A percentile compares a stretch with the other conserved stretches of the same genome.
These are phyloP conservation scores for Mya arenaria DNA, from an alignment of 1,140 invertebrate genomes.

Conservation along the genomic window DNA sequence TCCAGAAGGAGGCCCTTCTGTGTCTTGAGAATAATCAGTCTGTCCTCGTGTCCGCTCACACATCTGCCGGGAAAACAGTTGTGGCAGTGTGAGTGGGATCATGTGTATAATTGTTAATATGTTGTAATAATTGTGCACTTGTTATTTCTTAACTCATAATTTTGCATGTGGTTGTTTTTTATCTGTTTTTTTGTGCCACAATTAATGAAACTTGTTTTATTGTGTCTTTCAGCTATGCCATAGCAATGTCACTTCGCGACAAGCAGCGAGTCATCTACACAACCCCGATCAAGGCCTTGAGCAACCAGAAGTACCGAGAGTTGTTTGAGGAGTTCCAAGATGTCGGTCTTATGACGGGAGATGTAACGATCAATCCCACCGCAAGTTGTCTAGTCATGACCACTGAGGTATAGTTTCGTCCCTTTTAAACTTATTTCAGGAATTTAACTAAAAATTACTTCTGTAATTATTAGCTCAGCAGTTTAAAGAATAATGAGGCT, in stretches of 20 bases:
- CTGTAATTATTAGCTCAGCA: too few species aligned
- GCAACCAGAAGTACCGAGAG: slow-evolving; percentile 99
- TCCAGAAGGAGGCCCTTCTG: slow-evolving; percentile 98
- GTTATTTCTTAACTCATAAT: too few species aligned
- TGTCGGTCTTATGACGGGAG: slow-evolving; percentile 98
- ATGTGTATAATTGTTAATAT: not conserved
- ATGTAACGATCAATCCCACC: slow-evolving; percentile 99
- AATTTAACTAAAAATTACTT: too few species aligned
- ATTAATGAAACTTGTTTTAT: too few species aligned
- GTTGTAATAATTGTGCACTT: not conserved
- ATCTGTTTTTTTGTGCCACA: not conserved
- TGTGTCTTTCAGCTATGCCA: slow-evolving; percentile 84
- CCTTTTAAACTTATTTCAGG: too few species aligned
- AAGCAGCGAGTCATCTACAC: slow-evolving; percentile 99
- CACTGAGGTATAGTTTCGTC: slow-evolving; percentile 93
- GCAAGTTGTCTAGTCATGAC: slow-evolving; percentile 99
- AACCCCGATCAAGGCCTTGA: slow-evolving; percentile 99
- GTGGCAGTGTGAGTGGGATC: slow-evolving; percentile 93
- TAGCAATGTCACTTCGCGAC: slow-evolving; percentile 86
- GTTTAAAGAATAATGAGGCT: too few species aligned
- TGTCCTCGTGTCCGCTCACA: slow-evolving; percentile 99
- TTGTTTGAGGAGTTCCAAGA: slow-evolving; percentile 98
- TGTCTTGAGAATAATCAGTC: slow-evolving; percentile 99
- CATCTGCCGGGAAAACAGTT: slow-evolving; percentile 99
- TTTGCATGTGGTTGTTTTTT: not conserved